phyloP scores from a whole-genome alignment of 2,888 invertebrate species.

The Ophioninae sp. region DNA sequence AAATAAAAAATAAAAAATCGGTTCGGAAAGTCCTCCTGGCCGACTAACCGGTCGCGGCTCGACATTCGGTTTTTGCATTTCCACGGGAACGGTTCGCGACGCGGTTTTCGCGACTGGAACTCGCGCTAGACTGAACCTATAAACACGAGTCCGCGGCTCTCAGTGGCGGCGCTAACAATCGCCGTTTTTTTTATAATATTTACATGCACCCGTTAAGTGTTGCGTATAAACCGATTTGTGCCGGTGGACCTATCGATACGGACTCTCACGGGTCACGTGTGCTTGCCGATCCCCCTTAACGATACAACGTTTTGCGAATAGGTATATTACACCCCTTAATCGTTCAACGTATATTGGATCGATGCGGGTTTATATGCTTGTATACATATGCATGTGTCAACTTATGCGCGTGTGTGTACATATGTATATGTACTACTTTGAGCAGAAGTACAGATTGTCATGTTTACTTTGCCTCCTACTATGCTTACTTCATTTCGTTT shows the following conservation, averaged over 20 bases:
- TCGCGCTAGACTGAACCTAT: background rate
- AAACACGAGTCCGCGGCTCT: constrained; percentile 2
- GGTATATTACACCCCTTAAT: background rate
- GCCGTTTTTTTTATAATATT: background rate
- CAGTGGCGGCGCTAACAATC: background rate
- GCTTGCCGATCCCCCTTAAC: background rate
- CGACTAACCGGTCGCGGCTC: constrained; percentile 77
- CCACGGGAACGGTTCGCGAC: constrained; percentile 72
- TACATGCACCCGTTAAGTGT: background rate
- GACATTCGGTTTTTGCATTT: constrained; percentile 79
- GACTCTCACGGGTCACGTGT: background rate
- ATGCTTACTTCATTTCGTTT: background rate
- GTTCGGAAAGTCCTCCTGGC: constrained; percentile 75
- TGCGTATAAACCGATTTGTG: background rate
- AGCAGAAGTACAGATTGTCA: background rate
- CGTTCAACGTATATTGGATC: too few relatives aligned
- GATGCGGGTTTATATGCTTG: too few relatives aligned
- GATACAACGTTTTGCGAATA: background rate
- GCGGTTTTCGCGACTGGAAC: constrained; percentile 40
- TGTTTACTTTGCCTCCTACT: background rate
- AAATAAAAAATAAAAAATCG: background rate
- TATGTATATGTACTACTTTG: background rate
- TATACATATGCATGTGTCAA: too few relatives aligned
- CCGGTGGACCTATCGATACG: background rate
- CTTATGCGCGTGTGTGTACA: too few relatives aligned